Conservation (phyloP, 1,140 invertebrate species). For the Pteromalus puparum region DNA sequence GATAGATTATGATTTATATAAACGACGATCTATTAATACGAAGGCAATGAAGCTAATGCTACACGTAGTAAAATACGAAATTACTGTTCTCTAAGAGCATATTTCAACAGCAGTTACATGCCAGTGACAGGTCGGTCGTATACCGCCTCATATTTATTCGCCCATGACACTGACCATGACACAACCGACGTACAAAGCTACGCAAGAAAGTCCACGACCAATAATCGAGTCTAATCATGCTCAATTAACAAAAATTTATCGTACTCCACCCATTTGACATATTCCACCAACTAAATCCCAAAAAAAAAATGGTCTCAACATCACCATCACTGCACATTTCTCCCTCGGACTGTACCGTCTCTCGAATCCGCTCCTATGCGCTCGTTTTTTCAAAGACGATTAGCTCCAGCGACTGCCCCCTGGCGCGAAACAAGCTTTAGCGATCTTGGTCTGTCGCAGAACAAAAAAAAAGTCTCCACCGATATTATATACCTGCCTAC, state of each 20-base stretch:
- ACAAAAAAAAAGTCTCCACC: constrained; percentile 60
- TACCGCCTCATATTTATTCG: background rate
- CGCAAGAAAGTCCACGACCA: background rate
- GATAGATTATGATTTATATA: no score
- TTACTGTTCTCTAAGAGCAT: background rate
- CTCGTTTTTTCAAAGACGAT: constrained; percentile 58
- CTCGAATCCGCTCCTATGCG: background rate
- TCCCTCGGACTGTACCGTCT: background rate
- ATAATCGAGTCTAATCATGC: background rate
- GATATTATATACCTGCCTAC: constrained; percentile 50
- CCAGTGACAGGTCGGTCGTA: background rate
- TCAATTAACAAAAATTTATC: background rate
- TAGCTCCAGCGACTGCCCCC: constrained; percentile 61
- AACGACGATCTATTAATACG: no score
- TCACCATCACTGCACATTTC: background rate
- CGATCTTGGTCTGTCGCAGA: constrained; percentile 47
- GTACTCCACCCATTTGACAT: background rate
- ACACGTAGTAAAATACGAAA: background rate
- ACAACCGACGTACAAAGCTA: background rate
- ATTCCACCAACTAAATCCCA: background rate
- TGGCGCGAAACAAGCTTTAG: constrained; percentile 64
- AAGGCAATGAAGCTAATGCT: no score
- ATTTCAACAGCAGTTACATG: background rate
- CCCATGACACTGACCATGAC: background rate
- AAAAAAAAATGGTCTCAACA: background rate